Conservation (phyloP, 2,797 vertebrate species). For the Odontamblyopus lacepedii region DNA sequence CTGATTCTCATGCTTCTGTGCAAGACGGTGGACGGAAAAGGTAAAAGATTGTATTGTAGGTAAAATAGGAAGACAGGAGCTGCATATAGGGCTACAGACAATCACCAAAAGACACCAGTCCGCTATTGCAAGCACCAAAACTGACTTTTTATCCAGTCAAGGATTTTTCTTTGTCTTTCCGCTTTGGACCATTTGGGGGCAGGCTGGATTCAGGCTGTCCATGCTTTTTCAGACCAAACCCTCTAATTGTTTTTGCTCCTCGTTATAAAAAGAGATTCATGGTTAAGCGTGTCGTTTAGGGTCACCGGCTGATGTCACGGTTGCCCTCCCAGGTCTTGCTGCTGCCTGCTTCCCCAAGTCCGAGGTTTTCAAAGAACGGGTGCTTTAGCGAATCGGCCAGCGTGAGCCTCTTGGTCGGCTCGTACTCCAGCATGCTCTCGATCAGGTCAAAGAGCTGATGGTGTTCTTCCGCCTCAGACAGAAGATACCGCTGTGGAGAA, state of each 20-base stretch:
- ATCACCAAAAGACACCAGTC: constrained; percentile 19
- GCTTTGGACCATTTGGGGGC: constrained; percentile 25
- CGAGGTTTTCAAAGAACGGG: constrained; percentile 84
- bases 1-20: constrained; percentile 50
- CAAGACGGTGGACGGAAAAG: constrained; percentile 31
- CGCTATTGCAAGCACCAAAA: constrained; percentile 28
- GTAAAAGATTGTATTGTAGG: constrained; percentile 25
- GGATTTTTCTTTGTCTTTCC: constrained; percentile 38
- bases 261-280: constrained; percentile 36
- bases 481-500: constrained; percentile 86
- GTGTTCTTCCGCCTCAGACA: constrained; percentile 92
- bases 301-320: constrained; percentile 98
- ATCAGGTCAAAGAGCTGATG: constrained; percentile 96
- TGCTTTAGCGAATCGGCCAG: constrained; percentile 89
- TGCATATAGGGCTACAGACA: constrained; percentile 58
- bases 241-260: constrained; percentile 44
- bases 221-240: constrained; percentile 38
- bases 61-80: constrained; percentile 66
- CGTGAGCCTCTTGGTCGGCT: constrained; percentile 88
- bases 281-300: constrained; percentile 41
- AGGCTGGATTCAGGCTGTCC: constrained; percentile 41
- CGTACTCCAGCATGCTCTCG: constrained; percentile 96
- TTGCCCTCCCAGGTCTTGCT: constrained; percentile 91
- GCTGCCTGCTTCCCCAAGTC: constrained; percentile 56
- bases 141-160: constrained; percentile 20